Evolutionary conservation across 2,113 vertebrate species (phyloP).

Genomic region (Elephas maximus): DNA sequence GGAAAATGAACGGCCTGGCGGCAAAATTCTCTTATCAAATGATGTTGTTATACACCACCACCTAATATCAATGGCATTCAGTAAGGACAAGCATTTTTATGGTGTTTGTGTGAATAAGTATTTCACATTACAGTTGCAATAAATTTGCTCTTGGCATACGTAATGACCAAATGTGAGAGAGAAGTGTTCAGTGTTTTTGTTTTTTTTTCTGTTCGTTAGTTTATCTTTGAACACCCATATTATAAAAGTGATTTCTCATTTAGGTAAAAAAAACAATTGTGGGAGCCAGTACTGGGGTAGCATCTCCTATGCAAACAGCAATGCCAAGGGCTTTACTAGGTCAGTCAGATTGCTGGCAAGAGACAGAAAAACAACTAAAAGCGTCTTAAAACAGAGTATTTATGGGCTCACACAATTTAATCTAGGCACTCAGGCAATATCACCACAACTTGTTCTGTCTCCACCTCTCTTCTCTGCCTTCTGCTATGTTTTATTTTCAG

Average conservation of each 20-base stretch:
- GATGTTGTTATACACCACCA: not conserved
- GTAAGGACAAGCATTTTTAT: slow-evolving; percentile 11
- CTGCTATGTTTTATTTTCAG: slow-evolving; percentile 27
- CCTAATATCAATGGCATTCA: slow-evolving; percentile 26
- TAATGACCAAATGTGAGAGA: not conserved
- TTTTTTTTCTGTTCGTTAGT: not conserved
- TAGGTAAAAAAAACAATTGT: not conserved
- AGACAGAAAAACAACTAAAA: slow-evolving; percentile 52
- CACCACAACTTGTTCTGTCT: not conserved
- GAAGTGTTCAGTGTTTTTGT: not conserved
- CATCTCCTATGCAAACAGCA: not conserved
- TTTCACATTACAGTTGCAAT: not conserved
- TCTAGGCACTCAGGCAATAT: not conserved
- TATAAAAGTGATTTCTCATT: slow-evolving; percentile 39
- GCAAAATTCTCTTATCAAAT: slow-evolving; percentile 53
- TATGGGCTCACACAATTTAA: not conserved
- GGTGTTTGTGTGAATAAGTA: slow-evolving; percentile 18
- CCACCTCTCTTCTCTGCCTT: slow-evolving; percentile 1
- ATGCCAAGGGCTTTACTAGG: not conserved
- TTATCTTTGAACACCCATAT: slow-evolving; percentile 28
- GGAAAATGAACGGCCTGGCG: slow-evolving; percentile 52
- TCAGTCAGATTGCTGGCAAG: not conserved
- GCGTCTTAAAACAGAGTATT: not conserved
- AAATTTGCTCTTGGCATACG: not conserved
- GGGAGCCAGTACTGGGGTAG: not conserved